These are phyloP conservation scores for Chromis chromis DNA, from an alignment of 2,797 vertebrate genomes.

Conservation along the genomic window DNA sequence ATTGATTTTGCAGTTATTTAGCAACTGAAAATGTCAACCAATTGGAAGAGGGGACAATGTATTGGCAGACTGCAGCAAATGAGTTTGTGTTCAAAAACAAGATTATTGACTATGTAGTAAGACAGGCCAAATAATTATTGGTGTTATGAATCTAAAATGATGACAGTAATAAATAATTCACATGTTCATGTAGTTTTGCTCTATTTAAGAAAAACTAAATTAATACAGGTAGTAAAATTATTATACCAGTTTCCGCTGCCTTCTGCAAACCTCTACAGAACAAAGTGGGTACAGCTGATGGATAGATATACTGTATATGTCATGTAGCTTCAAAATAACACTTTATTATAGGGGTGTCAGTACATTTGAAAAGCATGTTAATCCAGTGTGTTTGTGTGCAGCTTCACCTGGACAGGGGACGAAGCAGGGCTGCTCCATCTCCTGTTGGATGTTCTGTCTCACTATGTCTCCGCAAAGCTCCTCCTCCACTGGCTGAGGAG, in stretches of 20 bases:
- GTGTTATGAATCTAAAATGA: slow-evolving; percentile 23
- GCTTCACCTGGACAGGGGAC: slow-evolving; percentile 91
- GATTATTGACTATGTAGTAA: slow-evolving; percentile 34
- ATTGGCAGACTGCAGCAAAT: slow-evolving; percentile 31
- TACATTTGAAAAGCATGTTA: background rate
- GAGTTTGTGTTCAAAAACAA: slow-evolving; percentile 33
- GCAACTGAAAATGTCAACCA: slow-evolving; percentile 53
- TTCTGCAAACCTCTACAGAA: too few species aligned
- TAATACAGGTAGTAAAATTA: background rate
- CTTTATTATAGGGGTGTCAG: background rate
- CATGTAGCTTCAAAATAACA: background rate
- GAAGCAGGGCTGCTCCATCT: slow-evolving; percentile 88
- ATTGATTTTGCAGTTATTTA: slow-evolving; percentile 60
- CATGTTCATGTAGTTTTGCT: slow-evolving; percentile 5
- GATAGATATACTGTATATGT: background rate
- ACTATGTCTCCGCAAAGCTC: slow-evolving; percentile 86
- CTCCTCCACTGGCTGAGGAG: slow-evolving; percentile 75
- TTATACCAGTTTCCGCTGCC: background rate
- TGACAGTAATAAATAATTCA: background rate
- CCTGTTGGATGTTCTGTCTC: slow-evolving; percentile 76
- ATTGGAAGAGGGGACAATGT: slow-evolving; percentile 17
- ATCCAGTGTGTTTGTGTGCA: background rate
- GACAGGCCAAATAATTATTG: slow-evolving; percentile 8
- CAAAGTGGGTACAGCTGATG: too few species aligned
- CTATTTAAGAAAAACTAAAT: background rate